Evolutionary conservation across 2,888 invertebrate genomes (phyloP), one percentile per base, ranked within the genome.

Genomic region (Tachystola acroxantha): DNA sequence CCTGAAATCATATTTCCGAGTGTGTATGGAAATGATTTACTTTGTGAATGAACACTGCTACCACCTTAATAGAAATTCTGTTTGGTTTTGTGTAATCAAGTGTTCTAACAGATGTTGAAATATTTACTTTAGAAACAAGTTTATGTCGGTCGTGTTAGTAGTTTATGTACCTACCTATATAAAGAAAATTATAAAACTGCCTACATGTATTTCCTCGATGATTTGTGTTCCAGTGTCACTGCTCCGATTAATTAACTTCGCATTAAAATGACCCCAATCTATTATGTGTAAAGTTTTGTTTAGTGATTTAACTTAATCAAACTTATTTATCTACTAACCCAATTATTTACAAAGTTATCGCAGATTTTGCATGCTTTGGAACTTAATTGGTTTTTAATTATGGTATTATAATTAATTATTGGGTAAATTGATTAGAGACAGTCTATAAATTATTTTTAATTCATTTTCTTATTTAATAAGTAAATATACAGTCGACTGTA

Each of bases 71-170:
- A 34, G 42, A 38, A 35, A 22, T 36, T 34, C 36, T 27, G n/a
- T 22, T 43, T 9, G 24, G 4, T 11, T 14, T 20, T 39, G 27
- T 46, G 29, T 45, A 41, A 40, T 35, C 51, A 53, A 48, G 46
- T 54, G 50, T 42, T 40, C 43, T 22, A 42, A 40, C 54, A 57
- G 54, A 49, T 59, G 52, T 52, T 46, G 48, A 49, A 55, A 57
- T 52, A 47, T 52, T 53, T 48, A 46, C 43, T 44, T 40, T 43
- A 31, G 38, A 36, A 33, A 40, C 27, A 22, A 30, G 31, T 20
- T 34, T 10, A 14, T 4, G 16, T 20, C n/a, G 10, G 19, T 10
- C 30, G 16, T 30, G 30, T 19, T 10, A 10, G 1, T 16, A 12
- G 28, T 6, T 16, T 10, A 30, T 5, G n/a, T 24, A 22, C 4